Evolutionary conservation across 2,797 vertebrate species (phyloP), one percentile per base, ranked within the genome.

Genomic region (Nannoperca obscura): DNA sequence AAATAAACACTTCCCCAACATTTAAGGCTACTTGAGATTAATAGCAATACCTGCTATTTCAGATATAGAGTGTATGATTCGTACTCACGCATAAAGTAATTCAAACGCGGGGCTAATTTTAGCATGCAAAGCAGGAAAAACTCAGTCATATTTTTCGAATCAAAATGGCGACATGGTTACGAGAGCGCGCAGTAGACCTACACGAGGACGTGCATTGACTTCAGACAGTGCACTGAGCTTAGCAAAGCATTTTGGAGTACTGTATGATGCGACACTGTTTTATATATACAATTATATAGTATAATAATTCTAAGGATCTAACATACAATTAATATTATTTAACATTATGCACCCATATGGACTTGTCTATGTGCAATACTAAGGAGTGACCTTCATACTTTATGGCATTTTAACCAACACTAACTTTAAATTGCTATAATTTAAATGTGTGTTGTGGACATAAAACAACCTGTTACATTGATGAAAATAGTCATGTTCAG

Each of bases 141-240:
- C 93, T 91, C 92, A 89, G 86, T 95, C 93, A 94, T 95, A 94
- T 95, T 94, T 95, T 95, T 95, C 91, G 87, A 94, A 93, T 95
- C 95, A 96, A 96, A 96, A 96, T 96, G 95, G 95, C 95, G 95
- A 93, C 91, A 90, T 84, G 84, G 85, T 67, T 59, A 69, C 92
- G 92, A 62, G 93, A 83, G 86, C 94, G 94, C 93, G 93, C 94
- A 87, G 49, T 3, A 40, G 81, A 81, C 17, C 71, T 27, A 15
- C 71, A 50, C 61, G 59, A 80, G 75, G 75, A 72, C 91, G 92
- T 20, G 91, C 91, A 42, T 42, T 8, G 87, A 80, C 80, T 87
- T 78, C 57, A 81, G 70, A 69, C 81, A 19, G 34, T 19, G 55
- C 46, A 63, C 50, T 34, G 66, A 78, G 54, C 50, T 63, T 40